These are phyloP conservation scores for Ochlodes sylvanus DNA, from an alignment of 2,888 invertebrate species.

Conservation along the genomic window DNA sequence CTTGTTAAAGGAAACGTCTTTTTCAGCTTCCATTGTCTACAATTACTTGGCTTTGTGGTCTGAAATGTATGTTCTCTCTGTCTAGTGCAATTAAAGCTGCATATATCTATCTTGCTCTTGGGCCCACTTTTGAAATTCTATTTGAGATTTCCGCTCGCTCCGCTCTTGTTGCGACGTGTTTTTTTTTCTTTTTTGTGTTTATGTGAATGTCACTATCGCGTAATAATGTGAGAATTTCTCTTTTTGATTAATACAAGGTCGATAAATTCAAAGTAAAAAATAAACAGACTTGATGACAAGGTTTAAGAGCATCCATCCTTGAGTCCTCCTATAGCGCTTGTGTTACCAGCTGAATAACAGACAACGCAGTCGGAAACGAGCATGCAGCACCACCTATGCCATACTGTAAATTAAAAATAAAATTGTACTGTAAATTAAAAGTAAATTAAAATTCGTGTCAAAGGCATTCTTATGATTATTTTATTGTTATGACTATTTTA, in stretches of 20 bases:
- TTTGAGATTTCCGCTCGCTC: conserved; percentile 70
- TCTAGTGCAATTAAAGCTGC: conserved; percentile 47
- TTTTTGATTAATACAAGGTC: neutral
- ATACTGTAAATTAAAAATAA: no score
- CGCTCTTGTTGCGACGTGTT: conserved; percentile 56
- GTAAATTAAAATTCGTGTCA: no score
- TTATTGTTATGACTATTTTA: no score
- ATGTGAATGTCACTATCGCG: conserved; percentile 15
- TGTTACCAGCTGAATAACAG: no score
- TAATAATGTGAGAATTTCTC: conserved; percentile 4
- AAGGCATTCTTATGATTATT: no score
- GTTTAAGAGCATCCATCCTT: no score
- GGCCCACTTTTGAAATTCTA: conserved; percentile 66
- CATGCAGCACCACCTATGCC: no score
- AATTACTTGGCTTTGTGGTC: conserved; percentile 80
- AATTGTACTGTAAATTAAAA: no score
- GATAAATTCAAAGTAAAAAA: no score
- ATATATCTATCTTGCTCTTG: conserved; percentile 54
- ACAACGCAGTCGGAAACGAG: no score
- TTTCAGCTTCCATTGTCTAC: conserved; percentile 83
- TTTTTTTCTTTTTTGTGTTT: conserved; percentile 47
- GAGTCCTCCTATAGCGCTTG: no score
- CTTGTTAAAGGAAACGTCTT: conserved; percentile 83
- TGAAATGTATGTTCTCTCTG: conserved; percentile 56
- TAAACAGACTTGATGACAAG: no score